Evolutionary conservation across 2,888 invertebrate species (phyloP), one percentile per base, ranked within the genome.

Genomic region (Polymixis lichenea): DNA sequence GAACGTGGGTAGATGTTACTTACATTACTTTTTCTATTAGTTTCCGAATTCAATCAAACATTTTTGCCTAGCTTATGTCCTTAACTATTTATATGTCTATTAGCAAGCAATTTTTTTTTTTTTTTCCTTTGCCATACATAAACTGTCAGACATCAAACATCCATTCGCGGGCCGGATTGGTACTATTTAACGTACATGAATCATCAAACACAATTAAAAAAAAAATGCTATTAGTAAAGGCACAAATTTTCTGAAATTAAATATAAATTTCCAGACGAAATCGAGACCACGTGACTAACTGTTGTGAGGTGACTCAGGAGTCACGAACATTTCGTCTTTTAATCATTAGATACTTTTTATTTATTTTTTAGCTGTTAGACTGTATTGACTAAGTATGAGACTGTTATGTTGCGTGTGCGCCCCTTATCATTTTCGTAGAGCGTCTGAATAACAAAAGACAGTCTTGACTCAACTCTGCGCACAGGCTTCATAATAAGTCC

Each of bases 221-320:
- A 22, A 56, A 72, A 60, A 80, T 80, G 64, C 74, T 60, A 4
- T 11, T 8, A 4, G 0, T 62, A 64, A 64, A 80, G 25, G 62
- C 73, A 72, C n/a, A 28, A 7, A n/a, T 55, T 46, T 46, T 7
- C 13, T 7, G 5, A 19, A 51, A 46, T 46, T 46, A 55, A 58
- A 32, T 53, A 32, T 15, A 64, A 61, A 32, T 0, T 22, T 17
- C 15, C 9, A 22, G 11, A 22, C 15, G 6, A 0, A 13, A 17
- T 17, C 15, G n/a, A 2, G 38, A 25, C 25, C 7, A 17, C 4
- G 6, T 11, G 15, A 51, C 17, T 25, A 22, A 2, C 13, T 46
- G 13, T 64, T 64, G 15, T n/a, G 11, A 43, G 17, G n/a, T 19
- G 25, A 68, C 1, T 53, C 75, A 49, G 32, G 22, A 19, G 22